phyloP scores from a whole-genome alignment of 2,797 vertebrate species.

The Xenopus petersii region DNA sequence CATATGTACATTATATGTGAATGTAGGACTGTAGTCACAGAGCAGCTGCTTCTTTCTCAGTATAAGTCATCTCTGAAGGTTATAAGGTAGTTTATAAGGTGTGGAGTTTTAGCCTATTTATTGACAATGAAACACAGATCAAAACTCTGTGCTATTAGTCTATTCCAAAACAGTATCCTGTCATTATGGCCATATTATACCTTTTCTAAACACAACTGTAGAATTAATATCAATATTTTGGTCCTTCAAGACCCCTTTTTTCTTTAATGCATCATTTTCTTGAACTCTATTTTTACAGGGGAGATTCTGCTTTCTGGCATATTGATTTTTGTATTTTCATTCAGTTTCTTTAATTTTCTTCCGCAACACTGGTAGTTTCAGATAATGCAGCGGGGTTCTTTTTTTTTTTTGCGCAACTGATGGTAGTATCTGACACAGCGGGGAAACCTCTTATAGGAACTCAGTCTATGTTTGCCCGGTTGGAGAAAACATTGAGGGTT shows the following conservation, averaged over 20 bases:
- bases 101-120: background rate
- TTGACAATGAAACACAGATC: background rate
- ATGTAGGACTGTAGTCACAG: too few species aligned
- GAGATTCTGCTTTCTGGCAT: conserved; percentile 30
- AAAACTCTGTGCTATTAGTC: conserved; percentile 15
- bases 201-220: conserved; percentile 3
- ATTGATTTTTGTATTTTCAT: conserved; percentile 58
- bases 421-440: conserved; percentile 60
- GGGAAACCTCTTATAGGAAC: conserved; percentile 64
- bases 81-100: conserved; percentile 17
- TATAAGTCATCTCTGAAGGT: conserved; percentile 34
- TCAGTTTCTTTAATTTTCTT: conserved; percentile 62
- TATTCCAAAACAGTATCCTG: background rate
- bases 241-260: conserved; percentile 10
- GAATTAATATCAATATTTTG: conserved; percentile 25
- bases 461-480: conserved; percentile 62
- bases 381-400: conserved; percentile 60
- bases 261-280: conserved; percentile 34
- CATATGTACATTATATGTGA: too few species aligned
- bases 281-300: conserved; percentile 27
- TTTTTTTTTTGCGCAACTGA: conserved; percentile 51
- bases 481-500: conserved; percentile 58
- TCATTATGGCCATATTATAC: conserved; percentile 22
- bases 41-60: background rate
- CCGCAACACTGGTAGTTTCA: conserved; percentile 48